Evolutionary conservation across 2,113 vertebrate genomes (phyloP), one percentile per base, ranked within the genome.

Genomic region (Craseonycteris thonglongyai): DNA sequence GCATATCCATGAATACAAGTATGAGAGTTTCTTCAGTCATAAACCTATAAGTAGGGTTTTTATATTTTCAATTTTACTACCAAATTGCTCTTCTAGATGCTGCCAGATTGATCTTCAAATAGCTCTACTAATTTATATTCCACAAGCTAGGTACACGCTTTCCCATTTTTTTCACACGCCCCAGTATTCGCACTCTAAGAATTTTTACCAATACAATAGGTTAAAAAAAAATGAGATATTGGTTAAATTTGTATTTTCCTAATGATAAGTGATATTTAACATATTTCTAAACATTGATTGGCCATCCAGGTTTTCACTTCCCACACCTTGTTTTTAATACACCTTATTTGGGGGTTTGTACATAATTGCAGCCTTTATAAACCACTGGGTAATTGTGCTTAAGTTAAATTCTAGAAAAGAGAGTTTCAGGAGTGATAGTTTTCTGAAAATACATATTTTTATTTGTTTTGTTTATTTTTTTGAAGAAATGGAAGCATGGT

Each of bases 51-150:
- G 22, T 42, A 58, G 88, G 18, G 3, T 63, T 33, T 91, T 85
- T 88, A 49, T 71, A 75, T 76, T 85, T 80, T 86, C 65, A 76
- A 0, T 68, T 86, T 81, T 95, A 19, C 30, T 54, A 47, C 26
- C 30, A 76, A 28, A 49, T 66, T 59, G 9, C 33, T 92, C 47
- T 66, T 65, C 65, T 51, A 47, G 26, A 35, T 56, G 21, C 26
- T 93, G 22, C 26, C 30, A 76, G 33, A 56, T 59, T 59, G 9
- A 28, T 92, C 47, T 66, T 65, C 65, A 82, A 87, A 82, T 79
- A 54, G 40, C 40, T 65, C 4, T 59, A 16, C 47, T 92, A 58
- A 59, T 94, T 88, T 59, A 63, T 35, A 68, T 24, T 12, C 26
- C 18, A 47, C 2, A 61, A 42, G 33, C 15, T 4, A 13, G 3